phyloP scores from a whole-genome alignment of 1,140 invertebrate species.

The Vanessa tameamea region DNA sequence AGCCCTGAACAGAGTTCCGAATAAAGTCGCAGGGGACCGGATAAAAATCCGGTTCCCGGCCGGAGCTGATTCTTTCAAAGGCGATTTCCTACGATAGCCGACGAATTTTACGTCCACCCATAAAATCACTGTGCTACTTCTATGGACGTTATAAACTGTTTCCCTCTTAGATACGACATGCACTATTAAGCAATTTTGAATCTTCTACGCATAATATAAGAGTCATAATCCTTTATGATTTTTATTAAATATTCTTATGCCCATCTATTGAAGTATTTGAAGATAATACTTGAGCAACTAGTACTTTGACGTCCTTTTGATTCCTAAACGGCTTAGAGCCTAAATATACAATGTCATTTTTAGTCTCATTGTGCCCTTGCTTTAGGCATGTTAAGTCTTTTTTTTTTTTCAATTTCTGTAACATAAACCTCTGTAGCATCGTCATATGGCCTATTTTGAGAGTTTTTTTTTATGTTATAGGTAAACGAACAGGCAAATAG shows the following conservation, averaged over 20 bases:
- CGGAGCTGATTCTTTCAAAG: slow-evolving; percentile 16
- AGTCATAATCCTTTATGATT: neutral
- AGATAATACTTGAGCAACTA: slow-evolving; percentile 11
- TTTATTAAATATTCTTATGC: neutral
- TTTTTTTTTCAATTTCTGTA: no score
- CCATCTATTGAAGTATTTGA: neutral
- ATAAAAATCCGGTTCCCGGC: slow-evolving; percentile 1
- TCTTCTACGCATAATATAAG: neutral
- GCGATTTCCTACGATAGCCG: slow-evolving; percentile 21
- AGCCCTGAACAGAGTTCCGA: neutral
- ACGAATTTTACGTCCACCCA: slow-evolving; percentile 21
- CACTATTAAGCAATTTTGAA: neutral
- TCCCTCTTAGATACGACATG: neutral
- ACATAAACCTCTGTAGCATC: no score
- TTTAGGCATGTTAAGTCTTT: no score
- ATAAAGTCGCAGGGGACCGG: slow-evolving; percentile 6
- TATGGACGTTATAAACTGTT: neutral
- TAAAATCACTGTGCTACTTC: slow-evolving; percentile 19
- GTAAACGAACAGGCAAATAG: no score
- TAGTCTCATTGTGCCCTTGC: no score
- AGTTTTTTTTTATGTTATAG: no score
- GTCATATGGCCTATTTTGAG: no score
- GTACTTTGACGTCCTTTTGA: neutral
- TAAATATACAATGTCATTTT: neutral
- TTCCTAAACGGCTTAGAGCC: neutral